Evolutionary conservation across 2,797 vertebrate genomes (phyloP), one percentile per base, ranked within the genome.

Genomic region (Gambelia wislizenii): DNA sequence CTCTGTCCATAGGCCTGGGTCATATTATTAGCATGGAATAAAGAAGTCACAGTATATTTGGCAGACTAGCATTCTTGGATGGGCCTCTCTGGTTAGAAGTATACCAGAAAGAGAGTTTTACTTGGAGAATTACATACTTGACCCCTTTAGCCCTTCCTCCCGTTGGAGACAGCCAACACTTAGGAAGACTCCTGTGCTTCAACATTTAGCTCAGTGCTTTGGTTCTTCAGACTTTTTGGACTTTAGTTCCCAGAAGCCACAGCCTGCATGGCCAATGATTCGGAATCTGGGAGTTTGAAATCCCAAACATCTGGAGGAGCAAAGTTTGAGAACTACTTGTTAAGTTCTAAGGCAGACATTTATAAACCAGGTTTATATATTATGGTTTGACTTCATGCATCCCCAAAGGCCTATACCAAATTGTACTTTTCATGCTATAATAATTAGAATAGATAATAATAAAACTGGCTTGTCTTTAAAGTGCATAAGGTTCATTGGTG

Each of bases 1-100:
- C 87, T 89, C 93, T 94, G 90, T 83, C 89, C 91, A 59, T 91
- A 89, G 87, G 59, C 91, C 91, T 94, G 3, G 49, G 85, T 78
- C 25, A 49, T 87, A 89, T 91, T 94, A 92, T 49, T 95, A 91
- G 93, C 81, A 72, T 42, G 86, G 92, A 94, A 95, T 92, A 95
- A 96, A 95, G 88, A 87, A 84, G 83, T 82, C 47, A 70, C 91
- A 95, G 91, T 96, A 79, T 2, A 0, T 54, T 77, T 85, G 89
- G 85, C 67, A 14, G 83, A 84, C 84, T 2, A 74, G 86, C 30
- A 82, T 67, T n/a, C 18, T 33, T 42, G 78, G 84, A 72, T 27
- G 2, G 10, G 27, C 47, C 49, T 83, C 74, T 76, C 3, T 47
- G 49, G 5, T 88, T 72, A 70, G 75, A 90, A 92, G 87, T 25